phyloP scores from a whole-genome alignment of 2,797 vertebrate genomes.

The Artibeus jamaicensis region DNA sequence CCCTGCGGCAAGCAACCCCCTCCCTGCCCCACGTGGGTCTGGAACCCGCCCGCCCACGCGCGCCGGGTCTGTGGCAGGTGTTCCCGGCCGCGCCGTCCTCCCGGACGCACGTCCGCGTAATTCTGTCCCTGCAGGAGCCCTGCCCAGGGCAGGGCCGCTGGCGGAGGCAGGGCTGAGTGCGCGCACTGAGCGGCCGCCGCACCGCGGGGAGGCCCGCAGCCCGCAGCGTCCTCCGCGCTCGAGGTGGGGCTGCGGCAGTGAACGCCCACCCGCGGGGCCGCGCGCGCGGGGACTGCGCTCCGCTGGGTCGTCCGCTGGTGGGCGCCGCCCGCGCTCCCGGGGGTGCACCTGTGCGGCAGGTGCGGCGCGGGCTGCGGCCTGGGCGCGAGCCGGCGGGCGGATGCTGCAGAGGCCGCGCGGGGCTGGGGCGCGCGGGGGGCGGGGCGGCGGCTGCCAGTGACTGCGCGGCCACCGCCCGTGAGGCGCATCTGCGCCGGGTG shows the following conservation, averaged over 20 bases:
- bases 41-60: background rate
- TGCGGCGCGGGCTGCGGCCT: background rate
- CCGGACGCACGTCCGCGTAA: background rate
- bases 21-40: background rate
- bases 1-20: background rate
- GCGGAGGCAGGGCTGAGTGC: background rate
- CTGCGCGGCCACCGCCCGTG: background rate
- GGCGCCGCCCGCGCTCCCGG: background rate
- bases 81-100: background rate
- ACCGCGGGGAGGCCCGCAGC: background rate
- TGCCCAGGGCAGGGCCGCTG: background rate
- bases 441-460: background rate
- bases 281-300: background rate
- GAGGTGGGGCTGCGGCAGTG: background rate
- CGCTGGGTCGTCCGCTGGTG: background rate
- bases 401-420: background rate
- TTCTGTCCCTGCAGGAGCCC: background rate
- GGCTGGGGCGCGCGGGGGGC: background rate
- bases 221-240: background rate
- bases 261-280: background rate
- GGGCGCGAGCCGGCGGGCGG: background rate
- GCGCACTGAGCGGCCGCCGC: background rate
- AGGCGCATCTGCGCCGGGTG: background rate
- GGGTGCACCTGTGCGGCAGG: background rate
- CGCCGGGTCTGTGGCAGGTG: background rate